Base-by-base conservation (phyloP, 2,797 vertebrate species). In the Pseudomugil gertrudae region DNA sequence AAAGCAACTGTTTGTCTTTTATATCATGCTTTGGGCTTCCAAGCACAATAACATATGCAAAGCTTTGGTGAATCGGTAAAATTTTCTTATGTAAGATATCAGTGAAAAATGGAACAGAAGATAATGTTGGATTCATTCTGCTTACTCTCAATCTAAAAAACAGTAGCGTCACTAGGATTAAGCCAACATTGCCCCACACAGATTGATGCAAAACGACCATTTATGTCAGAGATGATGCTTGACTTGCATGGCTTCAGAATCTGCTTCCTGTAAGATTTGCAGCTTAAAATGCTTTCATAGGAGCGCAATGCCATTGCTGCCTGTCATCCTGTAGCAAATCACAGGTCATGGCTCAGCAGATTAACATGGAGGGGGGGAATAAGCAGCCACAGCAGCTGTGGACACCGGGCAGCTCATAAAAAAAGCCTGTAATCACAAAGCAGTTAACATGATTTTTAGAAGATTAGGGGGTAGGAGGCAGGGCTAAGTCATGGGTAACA, bases 281-380 rank as follows among this genome's bases (percentile, higher is more conserved):
- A 72, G 81, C 83, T 92, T 90, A 79, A 83, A 73, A 71, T 68
- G 84, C 78, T 89, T 87, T 90, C 76, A 81, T 54, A 77, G 60
- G 54, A 70, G 66, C 53, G 40, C 45, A 3, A n/a, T 11, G 38
- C 38, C 53, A 15, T 51, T 73, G 58, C 69, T 69, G 62, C 38
- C 69, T 69, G 48, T 75, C 63, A 63, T 63, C 63, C 63, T 77
- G 66, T 77, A 82, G 70, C 63, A 79, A 80, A 87, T 85, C 87
- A 70, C 63, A 73, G 83, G 83, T 84, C 76, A 74, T n/a, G 80
- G 84, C 85, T 79, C 69, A 84, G 84, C 78, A 91, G 90, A 92
- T 92, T 92, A 91, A 74, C 78, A 61, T 65, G 50, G 74, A 75
- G n/a, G 75, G 69, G 86, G 83, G n/a, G n/a, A n/a, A 89, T 90